Conservation (phyloP, 2,113 vertebrate genomes). For the Pan paniscus region DNA sequence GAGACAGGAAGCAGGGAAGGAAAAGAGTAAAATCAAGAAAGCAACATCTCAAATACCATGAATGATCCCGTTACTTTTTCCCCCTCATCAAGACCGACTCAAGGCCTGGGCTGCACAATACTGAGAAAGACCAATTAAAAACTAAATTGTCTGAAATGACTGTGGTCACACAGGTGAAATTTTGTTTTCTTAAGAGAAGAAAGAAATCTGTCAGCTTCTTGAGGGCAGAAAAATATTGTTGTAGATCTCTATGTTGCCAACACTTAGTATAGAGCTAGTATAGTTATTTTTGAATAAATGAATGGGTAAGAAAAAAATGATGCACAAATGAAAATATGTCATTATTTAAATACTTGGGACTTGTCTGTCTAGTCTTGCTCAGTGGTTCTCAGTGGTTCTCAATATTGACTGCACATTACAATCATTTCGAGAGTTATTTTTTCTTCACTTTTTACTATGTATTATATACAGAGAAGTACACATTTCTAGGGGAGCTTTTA, state of each 20-base stretch:
- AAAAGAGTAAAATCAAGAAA: not conserved
- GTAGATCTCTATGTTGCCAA: not conserved
- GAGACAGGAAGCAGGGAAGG: not conserved
- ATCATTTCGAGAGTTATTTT: not conserved
- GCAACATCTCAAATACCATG: not conserved
- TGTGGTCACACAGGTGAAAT: not conserved
- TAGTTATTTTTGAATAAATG: not conserved
- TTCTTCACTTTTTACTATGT: not conserved
- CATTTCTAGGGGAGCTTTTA: not conserved
- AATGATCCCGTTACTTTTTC: not conserved
- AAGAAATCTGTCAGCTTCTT: not conserved
- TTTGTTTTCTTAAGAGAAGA: not conserved
- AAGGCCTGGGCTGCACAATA: not conserved
- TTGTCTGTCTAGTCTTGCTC: not conserved
- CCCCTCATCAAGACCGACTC: not conserved
- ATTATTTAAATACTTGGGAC: not conserved
- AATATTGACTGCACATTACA: not conserved
- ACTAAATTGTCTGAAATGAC: not conserved
- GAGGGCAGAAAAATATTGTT: not conserved
- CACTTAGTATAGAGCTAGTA: not conserved
- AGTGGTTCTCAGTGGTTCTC: not conserved
- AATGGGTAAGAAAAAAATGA: not conserved
- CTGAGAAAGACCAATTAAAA: not conserved
- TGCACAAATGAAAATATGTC: not conserved
- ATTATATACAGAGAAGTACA: not conserved